Base-by-base conservation (phyloP, 2,113 vertebrate species). In the Phyllopteryx taeniolatus region DNA sequence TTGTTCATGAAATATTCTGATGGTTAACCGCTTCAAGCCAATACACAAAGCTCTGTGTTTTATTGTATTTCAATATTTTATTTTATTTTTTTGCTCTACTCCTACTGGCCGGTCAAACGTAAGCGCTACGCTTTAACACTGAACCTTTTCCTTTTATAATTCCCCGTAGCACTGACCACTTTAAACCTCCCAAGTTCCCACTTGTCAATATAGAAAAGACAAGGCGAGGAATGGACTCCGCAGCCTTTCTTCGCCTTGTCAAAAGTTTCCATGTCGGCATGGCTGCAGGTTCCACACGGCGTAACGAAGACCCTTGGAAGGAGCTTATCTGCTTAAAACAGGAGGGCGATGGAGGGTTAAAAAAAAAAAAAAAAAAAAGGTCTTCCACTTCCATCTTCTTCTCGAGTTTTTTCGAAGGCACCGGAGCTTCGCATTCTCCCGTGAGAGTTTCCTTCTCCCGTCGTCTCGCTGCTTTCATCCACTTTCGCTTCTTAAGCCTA, bases 261-360 rank as follows among this genome's bases (percentile, higher is more conserved):
- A 87, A 85, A 90, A 87, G 79, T 88, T 88, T 85, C 77, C 71
- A 69, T 83, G 72, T 85, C 46, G 13, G 43, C 35, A 39, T 39
- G 3, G 81, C 84, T 88, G 79, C 72, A 74, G 70, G 83, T 87
- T 88, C 80, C 79, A 65, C 81, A 81, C 80, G 79, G 90, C 88
- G 86, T 91, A 89, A 88, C 89, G 88, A 91, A 91, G 82, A 91
- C 87, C 77, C 79, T 83, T 15, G 79, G 83, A 91, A 91, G 87
- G 75, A 85, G 88, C 90, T 90, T 91, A 90, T 91, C 88, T 89
- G 87, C 88, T 89, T 91, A 88, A 87, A 88, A 88, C 86, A 88
- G 84, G 75, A 88, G 76, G 79, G 85, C 56, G 82, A 83, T 83
- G 82, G 84, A 76, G 83, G 75, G 83, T 79, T 72, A 71, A 84